Percentiles rank a stretch among this genome's conserved stretches.
phyloP scores from a whole-genome alignment of 2,113 vertebrate genomes.

The Sterrhoptilus dennistouni region DNA sequence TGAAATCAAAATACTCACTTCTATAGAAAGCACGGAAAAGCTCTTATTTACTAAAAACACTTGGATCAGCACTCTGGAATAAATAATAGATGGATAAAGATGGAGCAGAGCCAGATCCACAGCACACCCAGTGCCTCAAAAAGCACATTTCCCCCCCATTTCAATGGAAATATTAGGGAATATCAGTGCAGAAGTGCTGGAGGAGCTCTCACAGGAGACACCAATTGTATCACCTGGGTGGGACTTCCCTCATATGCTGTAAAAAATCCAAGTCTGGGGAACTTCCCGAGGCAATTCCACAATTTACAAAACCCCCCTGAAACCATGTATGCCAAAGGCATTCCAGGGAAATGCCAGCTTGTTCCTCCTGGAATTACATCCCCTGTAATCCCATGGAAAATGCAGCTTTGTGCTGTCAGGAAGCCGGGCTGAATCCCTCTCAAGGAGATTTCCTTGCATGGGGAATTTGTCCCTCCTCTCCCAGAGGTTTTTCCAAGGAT shows the following conservation, averaged over 20 bases:
- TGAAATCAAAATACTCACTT: background rate
- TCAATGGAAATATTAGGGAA: background rate
- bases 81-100: background rate
- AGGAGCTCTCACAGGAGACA: background rate
- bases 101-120: background rate
- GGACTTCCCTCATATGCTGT: background rate
- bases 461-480: background rate
- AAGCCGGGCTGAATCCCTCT: background rate
- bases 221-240: background rate
- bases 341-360: background rate
- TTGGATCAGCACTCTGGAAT: background rate
- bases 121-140: background rate
- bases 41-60: background rate
- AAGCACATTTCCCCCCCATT: background rate
- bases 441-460: background rate
- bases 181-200: background rate
- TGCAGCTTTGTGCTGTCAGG: background rate
- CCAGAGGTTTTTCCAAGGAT: background rate
- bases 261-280: background rate
- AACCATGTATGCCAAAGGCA: background rate
- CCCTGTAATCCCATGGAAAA: background rate
- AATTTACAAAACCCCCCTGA: background rate
- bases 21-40: fast-evolving
- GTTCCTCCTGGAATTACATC: background rate
- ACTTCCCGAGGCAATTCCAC: background rate